Base-by-base conservation (phyloP, 2,113 vertebrate species). In the Cranoglanis bouderius region DNA sequence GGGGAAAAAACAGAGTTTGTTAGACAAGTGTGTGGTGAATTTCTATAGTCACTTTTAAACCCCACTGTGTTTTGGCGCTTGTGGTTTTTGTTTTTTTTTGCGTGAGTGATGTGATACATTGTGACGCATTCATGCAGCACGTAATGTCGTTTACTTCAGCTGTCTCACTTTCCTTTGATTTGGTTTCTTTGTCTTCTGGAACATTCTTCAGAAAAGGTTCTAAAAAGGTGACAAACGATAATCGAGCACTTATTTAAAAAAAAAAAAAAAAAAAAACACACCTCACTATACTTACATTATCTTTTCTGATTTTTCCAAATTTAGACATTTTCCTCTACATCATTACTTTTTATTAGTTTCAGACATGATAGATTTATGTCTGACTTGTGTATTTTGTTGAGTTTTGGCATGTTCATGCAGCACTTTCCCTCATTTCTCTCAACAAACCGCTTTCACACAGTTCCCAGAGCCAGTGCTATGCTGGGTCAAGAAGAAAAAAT, bases 81-180 rank as follows among this genome's bases (percentile, higher is more conserved):
- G 94, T 96, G 59, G n/a, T 18, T 87, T 97, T 97, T 97, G 95
- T 96, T 93, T 63, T 93, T 93, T 82, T 93, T 77, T 90, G 90
- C 90, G 93, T 97, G 96, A 98, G 92, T 96, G 95, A 97, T 96
- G 95, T 95, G 92, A 91, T 49, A 92, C 95, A 96, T 97, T 97
- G 96, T 94, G 94, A 95, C 92, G 94, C 95, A 96, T 93, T 97
- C 96, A 96, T 93, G 96, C 96, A 8, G 94, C 16, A 38, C 87
- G 94, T 97, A 97, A 98, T 97, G 95, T 94, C 94, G 94, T 96
- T 94, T 89, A 87, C 92, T 94, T 94, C 94, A 95, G 91, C 35
- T 65, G 55, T 40, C 55, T 61, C 46, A 35, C 86, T 75, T 92
- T 95, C 92, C 90, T 61, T 86, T 74, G 57, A 72, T 89, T 78